These are phyloP conservation scores for Bruchidius siliquastri DNA, from an alignment of 2,888 invertebrate genomes.

Conservation along the genomic window DNA sequence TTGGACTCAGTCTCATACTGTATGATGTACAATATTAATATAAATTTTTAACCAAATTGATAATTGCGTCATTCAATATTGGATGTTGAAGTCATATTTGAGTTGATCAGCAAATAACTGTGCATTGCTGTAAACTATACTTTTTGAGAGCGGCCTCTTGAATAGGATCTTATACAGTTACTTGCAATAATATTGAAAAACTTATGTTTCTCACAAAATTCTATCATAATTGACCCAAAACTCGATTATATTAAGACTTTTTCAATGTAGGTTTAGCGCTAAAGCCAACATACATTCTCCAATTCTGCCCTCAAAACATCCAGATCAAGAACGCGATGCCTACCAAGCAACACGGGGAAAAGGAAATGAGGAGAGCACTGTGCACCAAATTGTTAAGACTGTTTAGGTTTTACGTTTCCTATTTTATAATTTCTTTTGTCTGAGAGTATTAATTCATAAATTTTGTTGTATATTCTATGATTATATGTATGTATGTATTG, in stretches of 20 bases:
- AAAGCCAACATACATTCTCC: constrained; percentile 84
- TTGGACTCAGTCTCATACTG: too few relatives aligned
- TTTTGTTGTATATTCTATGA: neutral
- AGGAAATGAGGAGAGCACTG: constrained; percentile 44
- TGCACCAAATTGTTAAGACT: constrained; percentile 33
- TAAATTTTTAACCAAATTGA: too few relatives aligned
- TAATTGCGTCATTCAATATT: too few relatives aligned
- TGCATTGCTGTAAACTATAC: too few relatives aligned
- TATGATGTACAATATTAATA: too few relatives aligned
- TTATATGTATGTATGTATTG: neutral
- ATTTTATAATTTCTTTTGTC: neutral
- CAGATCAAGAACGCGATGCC: constrained; percentile 78
- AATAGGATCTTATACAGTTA: too few relatives aligned
- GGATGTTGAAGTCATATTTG: too few relatives aligned
- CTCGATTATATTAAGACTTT: neutral
- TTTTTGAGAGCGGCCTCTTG: too few relatives aligned
- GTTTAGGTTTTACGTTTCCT: constrained; percentile 16
- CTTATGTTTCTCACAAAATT: neutral
- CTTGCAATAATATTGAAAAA: too few relatives aligned
- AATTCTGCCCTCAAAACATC: constrained; percentile 81
- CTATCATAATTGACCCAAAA: constrained; percentile 2
- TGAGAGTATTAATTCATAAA: neutral
- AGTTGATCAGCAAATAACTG: too few relatives aligned
- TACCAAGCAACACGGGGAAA: constrained; percentile 80
- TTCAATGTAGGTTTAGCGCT: constrained; percentile 61